These are phyloP conservation scores for Lasioglossum zephyrum DNA, from an alignment of 2,888 invertebrate species.

Conservation along the genomic window DNA sequence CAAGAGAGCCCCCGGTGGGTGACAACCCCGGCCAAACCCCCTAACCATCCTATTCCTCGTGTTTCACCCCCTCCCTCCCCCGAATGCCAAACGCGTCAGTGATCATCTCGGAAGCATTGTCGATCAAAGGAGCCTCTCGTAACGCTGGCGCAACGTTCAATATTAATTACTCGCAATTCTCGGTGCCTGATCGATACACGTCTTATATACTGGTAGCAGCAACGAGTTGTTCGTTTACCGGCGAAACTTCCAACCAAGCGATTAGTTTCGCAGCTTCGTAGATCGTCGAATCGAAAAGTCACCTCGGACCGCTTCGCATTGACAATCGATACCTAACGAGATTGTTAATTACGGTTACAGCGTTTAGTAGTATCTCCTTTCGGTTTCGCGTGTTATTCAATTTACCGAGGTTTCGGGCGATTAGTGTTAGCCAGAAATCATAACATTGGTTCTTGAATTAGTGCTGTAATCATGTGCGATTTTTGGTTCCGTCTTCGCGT, in stretches of 20 bases:
- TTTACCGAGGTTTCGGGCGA: not conserved
- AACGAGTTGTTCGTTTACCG: not conserved
- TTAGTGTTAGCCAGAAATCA: not conserved
- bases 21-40: constrained; percentile 75
- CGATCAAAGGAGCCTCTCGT: constrained; percentile 75
- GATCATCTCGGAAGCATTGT: constrained; percentile 76
- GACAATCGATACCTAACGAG: not conserved
- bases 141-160: not conserved
- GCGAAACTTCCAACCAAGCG: not conserved
- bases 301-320: not conserved
- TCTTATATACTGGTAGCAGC: not conserved
- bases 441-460: not conserved
- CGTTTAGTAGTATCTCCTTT: not conserved
- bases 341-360: not conserved
- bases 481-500: not conserved
- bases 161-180: constrained; percentile 42
- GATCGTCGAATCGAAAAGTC: not conserved
- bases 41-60: constrained; percentile 81
- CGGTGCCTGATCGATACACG: not conserved
- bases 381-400: not conserved
- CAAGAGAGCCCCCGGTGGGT: constrained; percentile 77
- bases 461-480: not conserved
- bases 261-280: not conserved
- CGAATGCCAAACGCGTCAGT: constrained; percentile 82
- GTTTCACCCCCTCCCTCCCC: constrained; percentile 83